Base-by-base conservation (phyloP, 1,140 invertebrate species). In the Cherax destructor region DNA sequence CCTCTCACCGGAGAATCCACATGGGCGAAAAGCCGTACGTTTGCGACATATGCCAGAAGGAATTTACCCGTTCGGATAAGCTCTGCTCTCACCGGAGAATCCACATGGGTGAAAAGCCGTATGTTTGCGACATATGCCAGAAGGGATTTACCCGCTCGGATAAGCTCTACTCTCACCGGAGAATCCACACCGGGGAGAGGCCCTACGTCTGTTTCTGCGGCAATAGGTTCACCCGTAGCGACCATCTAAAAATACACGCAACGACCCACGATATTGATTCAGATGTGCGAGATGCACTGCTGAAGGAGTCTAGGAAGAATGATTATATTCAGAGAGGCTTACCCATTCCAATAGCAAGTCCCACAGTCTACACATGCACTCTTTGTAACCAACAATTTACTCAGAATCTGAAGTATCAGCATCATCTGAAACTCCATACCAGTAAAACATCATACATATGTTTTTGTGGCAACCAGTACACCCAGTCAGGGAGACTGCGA, bases 151-250 rank as follows among this genome's bases (percentile, higher is more conserved):
- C n/a, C n/a, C n/a, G n/a, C n/a, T n/a, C n/a, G n/a, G n/a, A n/a
- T n/a, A n/a, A n/a, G n/a, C n/a, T n/a, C n/a, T n/a, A n/a, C n/a
- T n/a, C n/a, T n/a, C n/a, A n/a, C n/a, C n/a, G n/a, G n/a, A 61
- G 77, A 16, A 80, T 88, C 18, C 86, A 88, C 59, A 88, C 86
- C 0, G 86, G 86, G n/a, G 86, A 88, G 24, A 79, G 69, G 61
- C 86, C 86, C 4, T 88, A 80, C 47, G 30, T 79, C 5, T 88
- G 86, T 61, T 88, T 88, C 21, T 88, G 86, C 24, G 59, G 86
- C 24, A 88, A 88, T 47, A 79, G 77, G 56, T 88, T 88, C 41
- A 79, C 16, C 4, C 76, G 86, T 3, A 69, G 80, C 13, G 86
- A 88, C 61, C 77, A 88, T 77, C 41, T 88, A 59, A 88, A 88